Evolutionary conservation across 2,888 invertebrate species (phyloP).

Genomic region (Quadroppia sp.): DNA sequence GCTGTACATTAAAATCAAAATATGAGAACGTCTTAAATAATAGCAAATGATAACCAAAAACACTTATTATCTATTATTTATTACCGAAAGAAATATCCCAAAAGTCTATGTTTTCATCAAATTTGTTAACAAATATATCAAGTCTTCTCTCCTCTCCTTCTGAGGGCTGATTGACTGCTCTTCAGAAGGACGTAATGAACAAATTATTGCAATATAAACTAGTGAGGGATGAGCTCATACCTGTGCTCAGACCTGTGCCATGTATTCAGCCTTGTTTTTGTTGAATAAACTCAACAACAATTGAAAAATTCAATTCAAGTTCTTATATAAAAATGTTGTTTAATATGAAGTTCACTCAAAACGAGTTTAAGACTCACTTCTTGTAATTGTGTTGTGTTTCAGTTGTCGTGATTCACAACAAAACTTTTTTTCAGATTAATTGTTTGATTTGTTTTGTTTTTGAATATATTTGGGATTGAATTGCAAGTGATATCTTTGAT

Average conservation of each 20-base stretch:
- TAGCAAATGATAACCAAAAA: neutral
- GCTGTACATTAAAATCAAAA: neutral
- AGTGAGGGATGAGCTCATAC: constrained; percentile 20
- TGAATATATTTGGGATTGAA: neutral
- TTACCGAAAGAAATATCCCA: neutral
- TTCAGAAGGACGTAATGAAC: constrained; percentile 26
- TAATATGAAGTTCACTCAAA: neutral
- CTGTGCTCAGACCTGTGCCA: neutral
- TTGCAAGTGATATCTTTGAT: neutral
- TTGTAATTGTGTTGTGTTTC: constrained; percentile 1
- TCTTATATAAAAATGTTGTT: neutral
- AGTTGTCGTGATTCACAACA: neutral
- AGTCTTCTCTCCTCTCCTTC: neutral
- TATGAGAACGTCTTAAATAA: neutral
- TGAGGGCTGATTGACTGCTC: constrained; percentile 10
- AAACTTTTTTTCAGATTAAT: neutral
- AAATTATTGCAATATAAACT: neutral
- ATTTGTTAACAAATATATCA: neutral
- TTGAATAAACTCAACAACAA: neutral
- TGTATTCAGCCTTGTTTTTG: neutral
- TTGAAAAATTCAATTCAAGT: constrained; percentile 5
- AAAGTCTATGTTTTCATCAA: neutral
- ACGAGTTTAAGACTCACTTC: constrained; percentile 5
- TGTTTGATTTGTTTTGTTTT: constrained; percentile 13
- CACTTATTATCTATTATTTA: constrained; percentile 20